Base-by-base conservation (phyloP, 2,888 invertebrate genomes). In the Stenodera caucasica region DNA sequence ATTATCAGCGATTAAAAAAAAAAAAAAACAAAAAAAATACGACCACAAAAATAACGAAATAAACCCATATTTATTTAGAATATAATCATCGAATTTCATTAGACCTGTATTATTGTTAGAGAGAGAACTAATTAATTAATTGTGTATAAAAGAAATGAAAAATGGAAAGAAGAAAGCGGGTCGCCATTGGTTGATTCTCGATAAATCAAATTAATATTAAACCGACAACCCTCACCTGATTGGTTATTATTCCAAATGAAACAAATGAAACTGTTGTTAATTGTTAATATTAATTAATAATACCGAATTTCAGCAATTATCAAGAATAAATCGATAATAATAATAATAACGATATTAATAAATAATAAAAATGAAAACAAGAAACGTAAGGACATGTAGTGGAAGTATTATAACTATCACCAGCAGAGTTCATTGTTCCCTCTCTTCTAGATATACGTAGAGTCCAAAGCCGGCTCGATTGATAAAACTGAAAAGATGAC, bases 351-450 rank as follows among this genome's bases (percentile, higher is more conserved):
- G 18, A 14, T 30, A 23, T 14, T 14, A n/a, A 15, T 23, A 14
- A 21, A 9, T 4, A 14, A 23, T 23, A 51, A 23, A 51, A 53
- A 11, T 1, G 14, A 12, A 53, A 33, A 49, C 57, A 57, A 50
- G 37, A 53, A 23, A 45, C 14, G 30, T 40, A 40, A 55, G 49
- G 57, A 53, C 53, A 32, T 29, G 23, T 52, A 26, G n/a, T 35
- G 18, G 23, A 30, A 32, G 33, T 40, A 40, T 21, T 40, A 40
- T 40, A 40, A 40, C 40, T 40, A 40, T 40, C 40, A 55, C 51
- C 77, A 77, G 77, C 75, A 82, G 82, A 75, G 83, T 83, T 83
- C 83, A 83, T 83, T 83, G 83, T 83, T 82, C 40, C 40, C 40
- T 40, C 40, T 40, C 40, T 40, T 40, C 40, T 21, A 21, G 8